Conservation (phyloP, 2,888 invertebrate species). For the Lithodes maja region DNA sequence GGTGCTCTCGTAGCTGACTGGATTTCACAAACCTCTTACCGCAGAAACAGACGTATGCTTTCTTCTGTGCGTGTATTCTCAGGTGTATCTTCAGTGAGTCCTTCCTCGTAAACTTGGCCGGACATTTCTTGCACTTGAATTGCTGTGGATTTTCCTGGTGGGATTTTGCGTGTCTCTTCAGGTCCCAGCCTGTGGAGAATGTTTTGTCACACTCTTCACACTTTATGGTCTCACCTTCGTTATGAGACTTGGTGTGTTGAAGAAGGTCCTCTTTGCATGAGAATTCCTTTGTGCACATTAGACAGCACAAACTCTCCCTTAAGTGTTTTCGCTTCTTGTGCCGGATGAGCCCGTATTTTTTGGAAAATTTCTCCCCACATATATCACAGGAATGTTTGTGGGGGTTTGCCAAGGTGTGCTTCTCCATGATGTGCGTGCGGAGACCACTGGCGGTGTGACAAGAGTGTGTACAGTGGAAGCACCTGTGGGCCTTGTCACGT, state of each 20-base stretch:
- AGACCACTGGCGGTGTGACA: conserved; percentile 65
- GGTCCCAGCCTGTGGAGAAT: conserved; percentile 44
- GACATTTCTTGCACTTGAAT: conserved; percentile 58
- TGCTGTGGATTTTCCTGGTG: conserved; percentile 38
- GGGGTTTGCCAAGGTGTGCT: conserved; percentile 23
- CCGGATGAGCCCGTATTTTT: conserved; percentile 59
- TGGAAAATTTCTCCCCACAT: conserved; percentile 61
- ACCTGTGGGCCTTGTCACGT: conserved; percentile 51
- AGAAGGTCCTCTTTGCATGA: conserved; percentile 52
- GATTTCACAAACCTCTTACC: conserved; percentile 61
- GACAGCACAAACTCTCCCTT: conserved; percentile 34
- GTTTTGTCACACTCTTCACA: conserved; percentile 51
- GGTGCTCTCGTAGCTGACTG: conserved; percentile 54
- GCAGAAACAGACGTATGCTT: conserved; percentile 52
- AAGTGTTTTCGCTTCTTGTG: conserved; percentile 57
- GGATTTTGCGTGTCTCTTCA: conserved; percentile 37
- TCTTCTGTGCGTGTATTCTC: conserved; percentile 54
- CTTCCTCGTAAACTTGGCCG: conserved; percentile 50
- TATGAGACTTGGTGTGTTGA: conserved; percentile 48
- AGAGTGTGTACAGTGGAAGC: conserved; percentile 48
- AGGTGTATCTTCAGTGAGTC: conserved; percentile 59
- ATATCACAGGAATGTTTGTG: conserved; percentile 27
- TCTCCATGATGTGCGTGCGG: conserved; percentile 60
- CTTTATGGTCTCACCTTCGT: conserved; percentile 17
- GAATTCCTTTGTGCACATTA: conserved; percentile 53